Conservation (phyloP, 2,113 vertebrate species). For the Triplophysa siluroides region DNA sequence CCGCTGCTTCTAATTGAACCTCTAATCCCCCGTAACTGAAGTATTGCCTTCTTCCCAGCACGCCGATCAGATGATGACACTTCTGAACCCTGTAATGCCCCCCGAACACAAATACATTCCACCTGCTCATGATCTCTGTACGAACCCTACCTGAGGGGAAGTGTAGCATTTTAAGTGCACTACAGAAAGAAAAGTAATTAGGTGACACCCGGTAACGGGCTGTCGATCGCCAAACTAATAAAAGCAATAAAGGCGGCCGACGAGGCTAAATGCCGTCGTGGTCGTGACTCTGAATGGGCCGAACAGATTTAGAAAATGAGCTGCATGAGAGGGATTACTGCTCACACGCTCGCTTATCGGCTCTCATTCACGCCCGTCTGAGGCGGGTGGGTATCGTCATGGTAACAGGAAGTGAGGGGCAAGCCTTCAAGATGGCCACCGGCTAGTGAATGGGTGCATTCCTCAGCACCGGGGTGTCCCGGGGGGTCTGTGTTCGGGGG, state of each 20-base stretch:
- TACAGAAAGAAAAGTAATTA: constrained; percentile 7
- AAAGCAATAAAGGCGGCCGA: constrained; percentile 46
- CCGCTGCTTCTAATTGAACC: constrained; percentile 36
- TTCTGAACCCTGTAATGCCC: neutral
- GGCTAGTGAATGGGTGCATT: constrained; percentile 78
- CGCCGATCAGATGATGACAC: constrained; percentile 4
- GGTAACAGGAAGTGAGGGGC: constrained; percentile 75
- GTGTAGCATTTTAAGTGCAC: neutral
- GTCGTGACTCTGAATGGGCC: constrained; percentile 56
- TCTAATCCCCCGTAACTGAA: constrained; percentile 31
- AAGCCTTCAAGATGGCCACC: constrained; percentile 78
- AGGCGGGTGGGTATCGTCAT: constrained; percentile 63
- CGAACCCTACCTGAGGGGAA: neutral
- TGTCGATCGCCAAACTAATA: constrained; percentile 17
- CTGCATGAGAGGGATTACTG: constrained; percentile 66
- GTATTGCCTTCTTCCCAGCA: constrained; percentile 6
- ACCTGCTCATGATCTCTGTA: constrained; percentile 28
- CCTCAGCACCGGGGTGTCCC: constrained; percentile 70
- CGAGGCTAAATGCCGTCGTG: constrained; percentile 54
- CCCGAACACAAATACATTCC: neutral
- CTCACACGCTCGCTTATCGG: constrained; percentile 60
- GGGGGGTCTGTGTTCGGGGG: constrained; percentile 49
- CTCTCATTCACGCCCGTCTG: constrained; percentile 41
- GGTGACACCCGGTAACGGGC: constrained; percentile 14
- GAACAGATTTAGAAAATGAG: constrained; percentile 71